Conservation (phyloP, 2,888 invertebrate species). For the Thymelicus lineola region DNA sequence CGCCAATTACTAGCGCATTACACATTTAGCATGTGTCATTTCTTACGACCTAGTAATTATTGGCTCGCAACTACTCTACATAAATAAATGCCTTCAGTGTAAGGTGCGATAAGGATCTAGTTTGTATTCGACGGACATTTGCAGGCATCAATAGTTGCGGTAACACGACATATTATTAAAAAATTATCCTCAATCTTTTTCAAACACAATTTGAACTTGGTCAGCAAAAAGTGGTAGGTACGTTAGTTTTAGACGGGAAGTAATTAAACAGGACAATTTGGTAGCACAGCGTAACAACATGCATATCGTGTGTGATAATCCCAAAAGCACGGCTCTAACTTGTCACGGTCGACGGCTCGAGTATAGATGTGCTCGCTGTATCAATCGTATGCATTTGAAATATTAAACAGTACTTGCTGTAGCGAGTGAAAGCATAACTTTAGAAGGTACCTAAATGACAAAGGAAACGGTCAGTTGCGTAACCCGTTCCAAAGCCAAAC, state of each 20-base stretch:
- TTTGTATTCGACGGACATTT: slow-evolving; percentile 16
- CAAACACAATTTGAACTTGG: slow-evolving; percentile 16
- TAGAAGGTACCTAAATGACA: slow-evolving; percentile 36
- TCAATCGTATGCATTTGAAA: slow-evolving; percentile 8
- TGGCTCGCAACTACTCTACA: slow-evolving; percentile 9
- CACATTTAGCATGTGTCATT: slow-evolving; percentile 26
- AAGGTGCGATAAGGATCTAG: slow-evolving; percentile 23
- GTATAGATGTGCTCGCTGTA: too few species aligned
- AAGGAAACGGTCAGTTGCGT: slow-evolving; percentile 34
- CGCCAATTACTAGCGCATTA: slow-evolving; percentile 20
- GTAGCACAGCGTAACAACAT: slow-evolving; percentile 9
- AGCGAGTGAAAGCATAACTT: slow-evolving; percentile 32
- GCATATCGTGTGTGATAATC: slow-evolving; percentile 18
- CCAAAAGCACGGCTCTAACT: slow-evolving; percentile 15
- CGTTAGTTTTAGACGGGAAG: slow-evolving; percentile 25
- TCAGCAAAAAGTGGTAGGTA: slow-evolving; percentile 19
- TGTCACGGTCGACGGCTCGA: neutral
- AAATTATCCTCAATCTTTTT: slow-evolving; percentile 18
- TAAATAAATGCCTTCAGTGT: slow-evolving; percentile 21
- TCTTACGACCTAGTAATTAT: slow-evolving; percentile 25
- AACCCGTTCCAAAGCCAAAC: slow-evolving; percentile 31
- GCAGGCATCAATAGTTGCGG: slow-evolving; percentile 24
- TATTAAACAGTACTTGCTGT: slow-evolving; percentile 14
- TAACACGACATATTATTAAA: slow-evolving; percentile 21
- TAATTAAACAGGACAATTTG: slow-evolving; percentile 27